A percentile compares a stretch with the other conserved stretches of the same genome.
Conservation (phyloP, 2,113 vertebrate species). For the Actenoides lindsayi region DNA sequence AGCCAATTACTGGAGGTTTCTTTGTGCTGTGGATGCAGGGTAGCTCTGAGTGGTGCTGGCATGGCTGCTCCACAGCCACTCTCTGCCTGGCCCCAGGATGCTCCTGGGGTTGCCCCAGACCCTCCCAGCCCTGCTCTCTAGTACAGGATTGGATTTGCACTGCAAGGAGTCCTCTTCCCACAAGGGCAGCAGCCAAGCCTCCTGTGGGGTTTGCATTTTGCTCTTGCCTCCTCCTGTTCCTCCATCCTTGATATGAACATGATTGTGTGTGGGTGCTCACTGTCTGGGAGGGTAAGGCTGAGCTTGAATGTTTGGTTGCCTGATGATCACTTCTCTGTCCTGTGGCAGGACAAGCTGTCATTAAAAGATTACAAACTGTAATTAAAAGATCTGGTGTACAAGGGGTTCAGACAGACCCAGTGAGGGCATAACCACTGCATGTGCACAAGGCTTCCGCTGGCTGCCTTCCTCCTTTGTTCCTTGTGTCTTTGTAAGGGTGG, state of each 20-base stretch:
- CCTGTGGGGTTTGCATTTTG: not conserved
- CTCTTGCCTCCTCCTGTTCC: not conserved
- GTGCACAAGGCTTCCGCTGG: not conserved
- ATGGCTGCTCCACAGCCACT: fast-evolving
- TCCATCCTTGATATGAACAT: fast-evolving
- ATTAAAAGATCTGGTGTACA: not conserved
- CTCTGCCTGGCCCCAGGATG: not conserved
- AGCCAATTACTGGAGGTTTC: not conserved
- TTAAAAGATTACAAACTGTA: not conserved
- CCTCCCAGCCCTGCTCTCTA: not conserved
- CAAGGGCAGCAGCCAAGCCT: not conserved
- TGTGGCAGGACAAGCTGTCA: not conserved
- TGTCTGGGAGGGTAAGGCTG: not conserved
- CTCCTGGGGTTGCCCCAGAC: not conserved
- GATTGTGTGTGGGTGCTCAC: fast-evolving
- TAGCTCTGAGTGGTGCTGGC: not conserved
- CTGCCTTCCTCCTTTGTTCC: not conserved
- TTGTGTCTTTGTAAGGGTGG: not conserved
- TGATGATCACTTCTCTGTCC: not conserved
- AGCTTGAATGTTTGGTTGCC: not conserved
- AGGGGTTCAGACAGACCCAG: not conserved
- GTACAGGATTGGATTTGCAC: not conserved
- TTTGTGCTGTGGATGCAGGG: not conserved
- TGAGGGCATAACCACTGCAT: not conserved
- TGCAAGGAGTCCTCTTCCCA: not conserved